Base-by-base conservation (phyloP, 2,888 invertebrate genomes). In the Villa cingulata region DNA sequence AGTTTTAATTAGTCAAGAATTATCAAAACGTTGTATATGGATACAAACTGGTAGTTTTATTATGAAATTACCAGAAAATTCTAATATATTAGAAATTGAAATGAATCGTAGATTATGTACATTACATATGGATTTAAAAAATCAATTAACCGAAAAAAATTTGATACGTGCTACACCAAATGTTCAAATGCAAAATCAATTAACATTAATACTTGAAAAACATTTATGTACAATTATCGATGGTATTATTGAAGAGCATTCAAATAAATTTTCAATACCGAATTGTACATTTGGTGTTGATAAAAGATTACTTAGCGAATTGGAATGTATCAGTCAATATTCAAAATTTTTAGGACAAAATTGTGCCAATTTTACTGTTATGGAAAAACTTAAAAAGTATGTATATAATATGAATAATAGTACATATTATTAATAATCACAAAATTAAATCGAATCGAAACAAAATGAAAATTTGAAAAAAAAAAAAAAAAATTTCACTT, bases 1-100 rank as follows among this genome's bases (percentile, higher is more conserved):
- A 0, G 83, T 87, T 9, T 74, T 85, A 55, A 81, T 84, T 77
- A 83, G 83, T 58, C 80, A 81, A 58, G 86, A 86, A 62, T 73
- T 85, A 47, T 83, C 85, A 2, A 78, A 83, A 56, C 75, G 85
- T 48, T 86, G 86, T 60, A 77, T 87, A 59, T 87, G 87, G 86
- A 75, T 86, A 63, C 81, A 82, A 56, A 75, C 83, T 43, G 76
- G 77, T 4, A 76, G 75, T 4, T 73, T 72, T 53, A 72, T 73
- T 19, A 76, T 76, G 38, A 66, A 67, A 46, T 59, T 68, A 14
- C 57, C 66, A 2, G 74, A 74, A 12, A 72, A 73, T 52, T 73
- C 77, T 54, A 68, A 70, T 34, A 71, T 73, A 37, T 71, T 76
- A 52, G 78, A 81, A 43, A 70, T 73, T 23, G 86, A 86, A 68